Conservation (phyloP, 2,888 invertebrate genomes). For the Conus canariensis region DNA sequence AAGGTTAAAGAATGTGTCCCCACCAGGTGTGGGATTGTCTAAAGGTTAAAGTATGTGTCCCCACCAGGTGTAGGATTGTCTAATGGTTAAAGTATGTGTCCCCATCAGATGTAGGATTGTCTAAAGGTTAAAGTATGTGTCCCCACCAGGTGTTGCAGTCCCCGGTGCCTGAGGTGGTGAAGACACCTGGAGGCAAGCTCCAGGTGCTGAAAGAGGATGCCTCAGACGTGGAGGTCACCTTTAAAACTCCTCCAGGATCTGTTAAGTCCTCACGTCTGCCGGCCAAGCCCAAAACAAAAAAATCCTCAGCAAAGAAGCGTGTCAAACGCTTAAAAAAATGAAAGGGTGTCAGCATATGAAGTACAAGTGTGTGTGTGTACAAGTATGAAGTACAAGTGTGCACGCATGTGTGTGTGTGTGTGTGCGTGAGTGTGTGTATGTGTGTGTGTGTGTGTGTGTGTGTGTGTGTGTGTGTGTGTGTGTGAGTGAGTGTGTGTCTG, state of each 20-base stretch:
- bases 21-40: too few species aligned
- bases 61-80: too few species aligned
- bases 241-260: constrained; percentile 61
- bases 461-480: not conserved
- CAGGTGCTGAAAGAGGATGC: constrained; percentile 57
- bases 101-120: too few species aligned
- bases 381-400: not conserved
- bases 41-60: too few species aligned
- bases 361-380: not conserved
- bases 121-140: too few species aligned
- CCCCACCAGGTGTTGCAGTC: not conserved
- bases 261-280: constrained; percentile 56
- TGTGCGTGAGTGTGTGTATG: not conserved
- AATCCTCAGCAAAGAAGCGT: not conserved
- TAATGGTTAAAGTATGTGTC: too few species aligned
- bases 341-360: not conserved
- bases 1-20: too few species aligned
- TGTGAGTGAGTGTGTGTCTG: not conserved
- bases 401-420: not conserved
- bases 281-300: constrained; percentile 15
- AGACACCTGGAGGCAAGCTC: constrained; percentile 50
- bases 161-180: constrained; percentile 43
- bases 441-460: not conserved
- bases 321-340: not conserved
- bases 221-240: constrained; percentile 62